phyloP scores from a whole-genome alignment of 2,888 invertebrate species.

The Coelopa pilipes region DNA sequence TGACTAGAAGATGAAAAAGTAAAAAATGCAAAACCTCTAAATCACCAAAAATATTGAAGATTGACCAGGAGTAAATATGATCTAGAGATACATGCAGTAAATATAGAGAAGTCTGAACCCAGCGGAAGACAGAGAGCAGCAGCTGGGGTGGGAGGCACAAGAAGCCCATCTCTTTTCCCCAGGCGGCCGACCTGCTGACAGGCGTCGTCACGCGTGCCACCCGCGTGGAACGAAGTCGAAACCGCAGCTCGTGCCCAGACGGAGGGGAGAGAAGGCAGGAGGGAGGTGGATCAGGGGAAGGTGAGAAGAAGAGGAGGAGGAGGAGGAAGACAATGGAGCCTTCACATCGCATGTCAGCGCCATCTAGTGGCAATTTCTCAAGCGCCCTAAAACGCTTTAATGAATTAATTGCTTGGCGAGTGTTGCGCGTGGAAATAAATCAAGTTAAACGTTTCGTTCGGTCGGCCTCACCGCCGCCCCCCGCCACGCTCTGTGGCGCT shows the following conservation, averaged over 20 bases:
- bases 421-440: conserved; percentile 56
- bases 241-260: neutral
- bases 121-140: no score
- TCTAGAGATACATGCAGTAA: no score
- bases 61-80: no score
- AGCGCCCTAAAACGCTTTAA: conserved; percentile 13
- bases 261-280: neutral
- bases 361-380: conserved; percentile 23
- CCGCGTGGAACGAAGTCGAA: neutral
- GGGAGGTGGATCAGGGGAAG: neutral
- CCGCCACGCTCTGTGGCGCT: neutral
- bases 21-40: no score
- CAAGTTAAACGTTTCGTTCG: conserved; percentile 55
- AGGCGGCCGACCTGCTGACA: conserved; percentile 10
- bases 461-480: conserved; percentile 25
- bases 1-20: no score
- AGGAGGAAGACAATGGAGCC: neutral
- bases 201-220: conserved; percentile 12
- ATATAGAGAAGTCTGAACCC: no score
- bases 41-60: no score
- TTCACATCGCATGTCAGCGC: conserved; percentile 27
- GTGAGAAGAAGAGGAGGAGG: neutral
- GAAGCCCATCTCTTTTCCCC: neutral
- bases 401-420: conserved; percentile 47
- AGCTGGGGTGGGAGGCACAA: no score